phyloP scores from a whole-genome alignment of 2,888 invertebrate species.

The Anoncus sp. region DNA sequence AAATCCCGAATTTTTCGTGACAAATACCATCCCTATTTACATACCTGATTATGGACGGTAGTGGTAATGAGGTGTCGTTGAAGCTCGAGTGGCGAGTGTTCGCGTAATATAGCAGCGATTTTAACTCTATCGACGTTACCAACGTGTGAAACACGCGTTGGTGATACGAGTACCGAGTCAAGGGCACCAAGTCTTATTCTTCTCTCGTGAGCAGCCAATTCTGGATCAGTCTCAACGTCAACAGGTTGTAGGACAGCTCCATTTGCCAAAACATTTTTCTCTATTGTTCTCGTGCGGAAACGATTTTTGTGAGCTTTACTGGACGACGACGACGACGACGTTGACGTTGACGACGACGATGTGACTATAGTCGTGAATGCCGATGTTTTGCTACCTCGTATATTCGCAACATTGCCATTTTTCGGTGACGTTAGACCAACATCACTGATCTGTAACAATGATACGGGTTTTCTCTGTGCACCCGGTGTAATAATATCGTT shows the following conservation, averaged over 20 bases:
- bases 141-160: slow-evolving; percentile 87
- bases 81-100: slow-evolving; percentile 92
- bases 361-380: slow-evolving; percentile 74
- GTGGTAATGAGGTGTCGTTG: slow-evolving; percentile 93
- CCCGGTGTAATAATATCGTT: slow-evolving; percentile 75
- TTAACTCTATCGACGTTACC: slow-evolving; percentile 89
- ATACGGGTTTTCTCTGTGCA: slow-evolving; percentile 74
- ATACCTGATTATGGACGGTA: slow-evolving; percentile 93
- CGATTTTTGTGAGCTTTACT: slow-evolving; percentile 79
- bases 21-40: slow-evolving; percentile 56
- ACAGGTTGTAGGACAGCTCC: slow-evolving; percentile 66
- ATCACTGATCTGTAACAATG: slow-evolving; percentile 67
- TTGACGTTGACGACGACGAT: too few species aligned
- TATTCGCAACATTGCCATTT: slow-evolving; percentile 66
- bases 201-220: slow-evolving; percentile 76
- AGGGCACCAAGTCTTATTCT: slow-evolving; percentile 86
- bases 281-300: slow-evolving; percentile 81
- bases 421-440: slow-evolving; percentile 71
- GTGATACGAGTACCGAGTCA: slow-evolving; percentile 88
- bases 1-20: not conserved
- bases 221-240: slow-evolving; percentile 73
- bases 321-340: too few species aligned
- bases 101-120: slow-evolving; percentile 92
- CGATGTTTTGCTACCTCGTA: slow-evolving; percentile 75
- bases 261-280: slow-evolving; percentile 79